Evolutionary conservation across 2,113 vertebrate species (phyloP).

Genomic region (Sorex fumeus): DNA sequence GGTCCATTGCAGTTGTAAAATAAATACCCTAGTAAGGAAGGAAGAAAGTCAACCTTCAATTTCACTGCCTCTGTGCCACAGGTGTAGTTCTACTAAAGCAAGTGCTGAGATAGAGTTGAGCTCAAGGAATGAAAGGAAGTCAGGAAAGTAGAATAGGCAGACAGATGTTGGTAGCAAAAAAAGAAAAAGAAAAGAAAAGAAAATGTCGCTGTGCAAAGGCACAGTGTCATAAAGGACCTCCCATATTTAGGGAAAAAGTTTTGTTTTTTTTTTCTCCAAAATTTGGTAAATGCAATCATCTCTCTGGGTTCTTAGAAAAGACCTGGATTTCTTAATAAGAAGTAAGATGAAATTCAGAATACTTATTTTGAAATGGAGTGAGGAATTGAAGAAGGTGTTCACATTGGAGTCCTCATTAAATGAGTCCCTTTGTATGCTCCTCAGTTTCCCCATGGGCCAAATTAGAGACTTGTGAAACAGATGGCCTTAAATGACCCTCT

Average conservation of each 20-base stretch:
- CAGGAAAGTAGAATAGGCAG: not conserved
- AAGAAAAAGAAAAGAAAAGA: not conserved
- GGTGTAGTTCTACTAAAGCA: not conserved
- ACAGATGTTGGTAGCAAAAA: not conserved
- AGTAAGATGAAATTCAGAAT: not conserved
- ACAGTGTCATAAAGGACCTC: not conserved
- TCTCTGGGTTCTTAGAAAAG: constrained; percentile 11
- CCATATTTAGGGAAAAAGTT: not conserved
- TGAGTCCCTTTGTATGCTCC: not conserved
- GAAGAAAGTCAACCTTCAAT: not conserved
- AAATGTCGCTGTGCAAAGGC: not conserved
- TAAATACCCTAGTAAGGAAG: not conserved
- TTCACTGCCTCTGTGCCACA: not conserved
- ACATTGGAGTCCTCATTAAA: not conserved
- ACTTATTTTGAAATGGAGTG: not conserved
- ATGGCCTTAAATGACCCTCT: not conserved
- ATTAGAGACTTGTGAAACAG: not conserved
- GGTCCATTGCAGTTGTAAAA: not conserved
- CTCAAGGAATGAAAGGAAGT: not conserved
- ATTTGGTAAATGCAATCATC: too few species aligned
- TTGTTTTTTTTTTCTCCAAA: not conserved
- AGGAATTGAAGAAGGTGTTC: not conserved
- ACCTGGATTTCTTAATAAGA: not conserved
- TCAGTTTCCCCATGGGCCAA: constrained; percentile 33
- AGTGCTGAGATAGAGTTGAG: not conserved